Conservation (phyloP, 2,113 vertebrate genomes). For the Cercopithecus mona region DNA sequence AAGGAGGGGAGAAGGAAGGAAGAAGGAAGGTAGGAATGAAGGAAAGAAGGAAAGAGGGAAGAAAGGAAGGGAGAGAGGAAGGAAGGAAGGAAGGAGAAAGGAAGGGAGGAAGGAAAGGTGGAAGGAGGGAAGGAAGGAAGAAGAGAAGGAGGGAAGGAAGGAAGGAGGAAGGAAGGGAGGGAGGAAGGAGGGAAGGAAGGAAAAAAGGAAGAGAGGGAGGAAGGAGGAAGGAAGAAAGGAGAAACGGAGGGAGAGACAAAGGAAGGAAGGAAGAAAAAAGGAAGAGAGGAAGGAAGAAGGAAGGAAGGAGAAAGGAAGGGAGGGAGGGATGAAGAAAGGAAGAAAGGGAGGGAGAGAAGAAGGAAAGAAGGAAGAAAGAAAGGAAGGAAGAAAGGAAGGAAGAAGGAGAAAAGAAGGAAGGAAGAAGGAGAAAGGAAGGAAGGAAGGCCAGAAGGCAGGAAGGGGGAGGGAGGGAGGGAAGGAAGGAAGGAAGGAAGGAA, state of each 20-base stretch:
- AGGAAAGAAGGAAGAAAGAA: too few relatives aligned
- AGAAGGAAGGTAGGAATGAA: not conserved
- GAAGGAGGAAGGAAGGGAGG: not conserved
- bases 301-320: rapidly evolving
- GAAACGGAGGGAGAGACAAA: rapidly evolving
- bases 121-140: not conserved
- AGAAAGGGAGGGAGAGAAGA: rapidly evolving
- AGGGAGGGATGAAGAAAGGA: too few relatives aligned
- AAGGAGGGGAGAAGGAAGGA: too few relatives aligned
- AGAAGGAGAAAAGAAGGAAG: rapidly evolving
- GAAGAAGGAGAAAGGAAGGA: too few relatives aligned
- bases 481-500: rapidly evolving
- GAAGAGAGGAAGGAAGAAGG: not conserved
- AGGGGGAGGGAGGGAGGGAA: rapidly evolving
- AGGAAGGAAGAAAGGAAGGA: not conserved
- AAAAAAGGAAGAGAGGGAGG: too few relatives aligned
- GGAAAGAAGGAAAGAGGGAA: not conserved
- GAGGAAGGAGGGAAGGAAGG: rapidly evolving
- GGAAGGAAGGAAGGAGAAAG: not conserved
- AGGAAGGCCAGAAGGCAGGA: rapidly evolving
- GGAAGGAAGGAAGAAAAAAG: too few relatives aligned
- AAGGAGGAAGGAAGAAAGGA: rapidly evolving
- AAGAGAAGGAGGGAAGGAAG: not conserved
- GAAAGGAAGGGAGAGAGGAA: too few relatives aligned
- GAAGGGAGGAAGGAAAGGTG: not conserved